Evolutionary conservation across 2,113 vertebrate species (phyloP).

Genomic region (Pluvianellus socialis): DNA sequence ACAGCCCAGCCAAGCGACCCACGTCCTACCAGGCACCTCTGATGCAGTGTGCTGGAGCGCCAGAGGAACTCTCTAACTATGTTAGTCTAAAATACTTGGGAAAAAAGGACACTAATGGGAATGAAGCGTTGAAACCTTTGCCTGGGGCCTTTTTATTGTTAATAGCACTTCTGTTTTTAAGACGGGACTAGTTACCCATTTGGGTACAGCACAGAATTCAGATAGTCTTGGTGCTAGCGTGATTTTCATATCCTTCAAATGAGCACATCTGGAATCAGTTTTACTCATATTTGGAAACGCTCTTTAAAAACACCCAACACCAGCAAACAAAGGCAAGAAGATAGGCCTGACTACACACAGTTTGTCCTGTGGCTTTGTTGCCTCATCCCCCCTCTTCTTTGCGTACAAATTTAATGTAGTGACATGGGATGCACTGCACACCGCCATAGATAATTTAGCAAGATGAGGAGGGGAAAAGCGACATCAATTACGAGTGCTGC

Average conservation of each 20-base stretch:
- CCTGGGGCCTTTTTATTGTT: constrained; percentile 15
- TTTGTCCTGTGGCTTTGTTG: neutral
- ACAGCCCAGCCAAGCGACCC: constrained; percentile 79
- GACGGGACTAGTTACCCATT: constrained; percentile 43
- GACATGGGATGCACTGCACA: neutral
- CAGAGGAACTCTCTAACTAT: constrained; percentile 24
- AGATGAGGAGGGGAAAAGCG: neutral
- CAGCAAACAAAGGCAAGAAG: neutral
- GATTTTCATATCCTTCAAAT: neutral
- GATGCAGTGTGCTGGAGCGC: constrained; percentile 72
- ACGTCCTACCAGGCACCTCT: constrained; percentile 89
- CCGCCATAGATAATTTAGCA: constrained; percentile 6
- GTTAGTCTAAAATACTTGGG: neutral
- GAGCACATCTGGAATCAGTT: constrained; percentile 53
- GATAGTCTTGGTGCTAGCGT: constrained; percentile 8
- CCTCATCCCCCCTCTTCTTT: neutral
- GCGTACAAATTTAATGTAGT: neutral
- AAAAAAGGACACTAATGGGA: neutral
- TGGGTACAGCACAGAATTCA: constrained; percentile 14
- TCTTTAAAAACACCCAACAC: neutral
- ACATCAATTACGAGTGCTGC: constrained; percentile 38
- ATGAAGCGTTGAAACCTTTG: neutral
- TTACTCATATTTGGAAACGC: constrained; percentile 3
- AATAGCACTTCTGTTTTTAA: constrained; percentile 31
- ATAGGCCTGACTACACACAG: neutral